phyloP scores from a whole-genome alignment of 2,797 vertebrate species.

The Schizopygopsis malacanthus region DNA sequence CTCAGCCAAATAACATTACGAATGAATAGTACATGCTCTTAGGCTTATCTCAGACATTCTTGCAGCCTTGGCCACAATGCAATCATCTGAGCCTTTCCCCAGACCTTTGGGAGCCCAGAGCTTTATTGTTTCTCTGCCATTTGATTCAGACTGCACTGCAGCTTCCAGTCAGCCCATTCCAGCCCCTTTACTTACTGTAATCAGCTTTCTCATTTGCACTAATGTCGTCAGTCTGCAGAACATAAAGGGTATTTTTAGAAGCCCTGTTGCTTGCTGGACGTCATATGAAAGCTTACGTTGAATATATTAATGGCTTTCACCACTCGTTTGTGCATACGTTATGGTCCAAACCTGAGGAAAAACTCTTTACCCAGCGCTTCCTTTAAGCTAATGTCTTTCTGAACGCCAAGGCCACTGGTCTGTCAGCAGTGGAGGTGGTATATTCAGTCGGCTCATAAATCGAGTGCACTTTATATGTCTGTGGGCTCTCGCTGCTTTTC shows the following conservation, averaged over 20 bases:
- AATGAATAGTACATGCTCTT: constrained; percentile 37
- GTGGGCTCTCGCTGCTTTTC: constrained; percentile 49
- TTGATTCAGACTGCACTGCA: constrained; percentile 48
- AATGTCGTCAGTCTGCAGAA: constrained; percentile 71
- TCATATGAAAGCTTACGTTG: constrained; percentile 40
- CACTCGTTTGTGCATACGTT: not conserved
- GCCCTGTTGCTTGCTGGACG: constrained; percentile 49
- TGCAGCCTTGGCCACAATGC: constrained; percentile 32
- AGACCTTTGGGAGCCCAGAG: constrained; percentile 43
- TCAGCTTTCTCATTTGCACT: constrained; percentile 78
- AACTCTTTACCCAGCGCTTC: not conserved
- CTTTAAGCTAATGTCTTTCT: constrained; percentile 24
- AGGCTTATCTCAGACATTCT: constrained; percentile 44
- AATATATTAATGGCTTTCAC: constrained; percentile 27
- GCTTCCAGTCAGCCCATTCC: constrained; percentile 61
- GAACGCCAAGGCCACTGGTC: constrained; percentile 33
- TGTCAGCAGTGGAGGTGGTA: constrained; percentile 31
- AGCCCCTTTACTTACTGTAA: constrained; percentile 63
- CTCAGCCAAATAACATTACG: constrained; percentile 17
- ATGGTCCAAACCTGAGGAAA: not conserved
- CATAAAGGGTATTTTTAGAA: constrained; percentile 72
- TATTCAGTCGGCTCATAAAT: constrained; percentile 44
- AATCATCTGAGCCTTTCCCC: constrained; percentile 42
- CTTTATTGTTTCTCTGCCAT: constrained; percentile 59
- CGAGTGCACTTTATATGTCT: constrained; percentile 57